Evolutionary conservation across 2,113 vertebrate genomes (phyloP).

Genomic region (Entomyzon cyanotis): DNA sequence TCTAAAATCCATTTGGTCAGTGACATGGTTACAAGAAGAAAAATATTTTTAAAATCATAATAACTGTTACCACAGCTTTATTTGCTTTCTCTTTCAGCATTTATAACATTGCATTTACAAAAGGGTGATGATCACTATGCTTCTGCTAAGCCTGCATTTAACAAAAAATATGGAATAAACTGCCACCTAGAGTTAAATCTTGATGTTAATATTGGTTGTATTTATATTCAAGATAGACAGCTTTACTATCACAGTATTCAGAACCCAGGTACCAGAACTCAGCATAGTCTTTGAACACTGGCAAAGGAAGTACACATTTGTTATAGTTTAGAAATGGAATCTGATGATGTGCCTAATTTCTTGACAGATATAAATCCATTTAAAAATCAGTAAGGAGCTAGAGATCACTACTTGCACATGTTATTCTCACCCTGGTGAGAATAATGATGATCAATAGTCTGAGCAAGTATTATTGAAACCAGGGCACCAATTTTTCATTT

Average conservation of each 20-base stretch:
- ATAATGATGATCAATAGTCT: not conserved
- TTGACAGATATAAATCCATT: not conserved
- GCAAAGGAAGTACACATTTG: not conserved
- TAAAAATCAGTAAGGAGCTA: not conserved
- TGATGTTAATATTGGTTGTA: not conserved
- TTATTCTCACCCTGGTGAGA: not conserved
- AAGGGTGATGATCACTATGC: not conserved
- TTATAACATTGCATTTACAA: not conserved
- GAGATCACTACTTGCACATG: not conserved
- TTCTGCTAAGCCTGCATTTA: not conserved
- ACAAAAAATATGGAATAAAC: constrained; percentile 72
- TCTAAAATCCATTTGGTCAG: not conserved
- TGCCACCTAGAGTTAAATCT: constrained; percentile 80
- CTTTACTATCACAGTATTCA: not conserved
- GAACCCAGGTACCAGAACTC: not conserved
- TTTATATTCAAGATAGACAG: not conserved
- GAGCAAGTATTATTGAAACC: not conserved
- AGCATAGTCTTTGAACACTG: not conserved
- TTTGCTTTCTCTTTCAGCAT: not conserved
- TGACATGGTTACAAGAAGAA: not conserved
- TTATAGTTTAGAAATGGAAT: not conserved
- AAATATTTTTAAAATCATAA: not conserved
- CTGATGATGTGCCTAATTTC: not conserved
- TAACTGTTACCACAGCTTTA: not conserved
- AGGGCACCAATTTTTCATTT: not conserved